Evolutionary conservation across 2,113 vertebrate genomes (phyloP), one percentile per base, ranked within the genome.

Genomic region (Nothocercus nigrocapillus): DNA sequence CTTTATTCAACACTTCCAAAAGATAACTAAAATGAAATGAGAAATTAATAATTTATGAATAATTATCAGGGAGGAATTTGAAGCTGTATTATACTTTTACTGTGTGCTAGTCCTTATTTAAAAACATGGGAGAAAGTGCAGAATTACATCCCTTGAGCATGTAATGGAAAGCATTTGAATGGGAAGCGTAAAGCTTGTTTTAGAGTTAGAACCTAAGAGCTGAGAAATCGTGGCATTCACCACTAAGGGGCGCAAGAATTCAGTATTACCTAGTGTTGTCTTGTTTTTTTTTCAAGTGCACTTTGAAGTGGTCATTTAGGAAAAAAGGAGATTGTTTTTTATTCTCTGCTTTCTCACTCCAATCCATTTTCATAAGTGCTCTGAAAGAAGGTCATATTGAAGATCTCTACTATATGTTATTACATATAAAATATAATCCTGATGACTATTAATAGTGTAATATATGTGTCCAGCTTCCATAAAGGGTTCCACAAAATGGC

Each of bases 181-280:
- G 70, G n/a, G 20, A 56, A 84, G 12, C 0, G 0, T 56, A 30
- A 49, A 20, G 17, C 53, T 59, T 44, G 32, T 32, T 82, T n/a
- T 7, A 22, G 32, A 73, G 0, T 9, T 38, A 30, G 18, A 76
- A 13, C 7, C 0, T 2, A 13, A n/a, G 51, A 32, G 20, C 12
- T 62, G 59, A 3, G 68, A n/a, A 88, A 58, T 88, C 45, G 30
- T 59, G 10, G 4, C 25, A 38, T 40, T 91, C 25, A 47, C 96
- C 96, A 87, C 96, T 59, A 85, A 81, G 94, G 91, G 96, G 96
- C 70, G 40, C 56, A 74, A 90, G 75, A 87, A 68, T 56, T 53
- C 93, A 91, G 5, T 34, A 40, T 10, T 36, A 10, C 14, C 4
- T 7, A 0, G 0, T 5, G 15, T 18, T 5, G 15, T 18, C 2